Conservation (phyloP, 2,888 invertebrate genomes). For the Gastracanthus pulcherrimus region DNA sequence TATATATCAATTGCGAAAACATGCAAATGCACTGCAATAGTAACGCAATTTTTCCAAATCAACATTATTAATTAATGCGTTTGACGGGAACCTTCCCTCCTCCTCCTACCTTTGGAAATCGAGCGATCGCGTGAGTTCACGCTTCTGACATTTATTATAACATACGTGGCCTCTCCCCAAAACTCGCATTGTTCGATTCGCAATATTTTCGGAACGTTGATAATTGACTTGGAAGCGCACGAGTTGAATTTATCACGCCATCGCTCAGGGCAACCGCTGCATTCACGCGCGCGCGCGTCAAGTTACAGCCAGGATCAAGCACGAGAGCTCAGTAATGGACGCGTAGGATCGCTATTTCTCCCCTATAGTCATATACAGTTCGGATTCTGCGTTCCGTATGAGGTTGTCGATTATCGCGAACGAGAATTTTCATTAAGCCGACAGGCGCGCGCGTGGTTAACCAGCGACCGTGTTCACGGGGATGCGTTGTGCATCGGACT, state of each 20-base stretch:
- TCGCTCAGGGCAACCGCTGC: background rate
- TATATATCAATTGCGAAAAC: no score
- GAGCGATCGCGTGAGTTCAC: background rate
- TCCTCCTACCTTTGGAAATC: background rate
- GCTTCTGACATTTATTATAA: background rate
- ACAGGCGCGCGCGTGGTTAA: background rate
- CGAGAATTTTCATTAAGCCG: constrained; percentile 38
- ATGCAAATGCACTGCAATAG: no score
- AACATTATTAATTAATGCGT: no score
- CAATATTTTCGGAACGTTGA: constrained; percentile 16
- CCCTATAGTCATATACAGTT: background rate
- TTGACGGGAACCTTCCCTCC: no score
- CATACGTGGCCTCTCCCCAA: background rate
- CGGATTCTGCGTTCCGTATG: background rate
- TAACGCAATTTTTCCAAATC: no score
- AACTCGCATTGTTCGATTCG: background rate
- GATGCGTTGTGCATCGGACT: no score
- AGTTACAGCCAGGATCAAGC: constrained; percentile 1
- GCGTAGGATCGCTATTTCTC: background rate
- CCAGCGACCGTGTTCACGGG: background rate
- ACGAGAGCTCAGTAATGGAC: constrained; percentile 15
- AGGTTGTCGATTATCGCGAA: constrained; percentile 13
- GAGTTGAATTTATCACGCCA: constrained; percentile 34
- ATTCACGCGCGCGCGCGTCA: background rate
- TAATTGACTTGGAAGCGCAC: constrained; percentile 18